Conservation (phyloP, 1,140 invertebrate genomes). For the Leptopilina clavipes region DNA sequence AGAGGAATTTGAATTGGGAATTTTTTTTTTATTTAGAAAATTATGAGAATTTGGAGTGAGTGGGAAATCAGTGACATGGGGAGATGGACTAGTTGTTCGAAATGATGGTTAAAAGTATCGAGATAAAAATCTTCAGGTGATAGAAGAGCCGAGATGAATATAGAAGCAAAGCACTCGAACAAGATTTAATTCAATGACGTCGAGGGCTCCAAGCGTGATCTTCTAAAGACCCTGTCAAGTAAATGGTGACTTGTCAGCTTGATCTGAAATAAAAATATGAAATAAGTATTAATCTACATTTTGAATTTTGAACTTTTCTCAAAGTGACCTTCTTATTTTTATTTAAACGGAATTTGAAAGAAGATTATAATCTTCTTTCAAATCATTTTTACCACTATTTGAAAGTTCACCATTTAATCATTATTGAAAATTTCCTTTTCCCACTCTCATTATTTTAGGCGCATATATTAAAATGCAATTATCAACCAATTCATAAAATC, state of each 20-base stretch:
- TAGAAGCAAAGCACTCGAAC: constrained; percentile 31
- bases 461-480: no score
- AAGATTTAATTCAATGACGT: constrained; percentile 38
- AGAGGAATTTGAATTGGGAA: no score
- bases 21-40: constrained; percentile 35
- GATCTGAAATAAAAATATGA: constrained; percentile 18
- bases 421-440: no score
- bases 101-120: constrained; percentile 33
- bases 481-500: no score
- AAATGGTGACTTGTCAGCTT: constrained; percentile 4
- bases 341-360: no score
- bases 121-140: constrained; percentile 26
- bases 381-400: no score
- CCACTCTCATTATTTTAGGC: no score
- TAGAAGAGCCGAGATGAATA: constrained; percentile 35
- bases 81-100: background rate
- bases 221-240: constrained; percentile 21
- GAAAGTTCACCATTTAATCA: no score
- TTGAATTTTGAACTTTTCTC: no score
- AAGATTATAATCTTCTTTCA: no score
- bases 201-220: constrained; percentile 2
- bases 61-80: background rate
- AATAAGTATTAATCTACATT: background rate
- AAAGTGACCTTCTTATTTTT: no score
- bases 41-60: constrained; percentile 41